Evolutionary conservation across 2,797 vertebrate species (phyloP), one percentile per base, ranked within the genome.

Genomic region (Pelobates cultripes): DNA sequence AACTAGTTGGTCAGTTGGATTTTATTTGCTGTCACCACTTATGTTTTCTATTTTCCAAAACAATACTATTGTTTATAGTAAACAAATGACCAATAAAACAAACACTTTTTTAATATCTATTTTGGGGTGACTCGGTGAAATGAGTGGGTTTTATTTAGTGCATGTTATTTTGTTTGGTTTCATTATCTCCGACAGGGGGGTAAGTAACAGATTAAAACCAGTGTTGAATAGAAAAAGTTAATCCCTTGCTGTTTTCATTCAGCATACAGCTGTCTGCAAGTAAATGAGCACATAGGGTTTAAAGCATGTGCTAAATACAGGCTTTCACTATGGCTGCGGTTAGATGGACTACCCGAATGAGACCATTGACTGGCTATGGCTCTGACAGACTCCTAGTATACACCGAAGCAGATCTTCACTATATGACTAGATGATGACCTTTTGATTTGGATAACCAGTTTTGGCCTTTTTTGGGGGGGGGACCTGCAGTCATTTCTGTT

Each of bases 181-280:
- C 14, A 61, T 61, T 13, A 17, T 61, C 15, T 12, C 57, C 2
- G 57, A 4, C 13, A 80, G 75, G 80, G 70, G 86, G 87, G 87
- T 88, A 85, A 91, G 86, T 79, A 76, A 81, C 79, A 91, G 93
- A 95, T 95, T 94, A 94, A 73, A 81, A 78, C 88, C 86, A 76
- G 81, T 83, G 85, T 86, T 78, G 87, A 87, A 87, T n/a, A 86
- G 88, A 89, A 90, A 63, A 91, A 94, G 91, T 93, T 96, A 96
- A 97, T 97, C 96, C 94, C 86, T 87, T 86, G 81, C 92, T 88
- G 92, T 90, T 91, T 92, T 88, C 90, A 88, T 85, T 90, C 89
- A 70, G 85, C 64, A 86, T 88, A 86, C 86, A 91, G 89, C 94
- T 91, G 92, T 91, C 88, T 92, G 89, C 51, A 85, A 89, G 90